Conservation (phyloP, 2,888 invertebrate genomes). For the Cabera pusaria region DNA sequence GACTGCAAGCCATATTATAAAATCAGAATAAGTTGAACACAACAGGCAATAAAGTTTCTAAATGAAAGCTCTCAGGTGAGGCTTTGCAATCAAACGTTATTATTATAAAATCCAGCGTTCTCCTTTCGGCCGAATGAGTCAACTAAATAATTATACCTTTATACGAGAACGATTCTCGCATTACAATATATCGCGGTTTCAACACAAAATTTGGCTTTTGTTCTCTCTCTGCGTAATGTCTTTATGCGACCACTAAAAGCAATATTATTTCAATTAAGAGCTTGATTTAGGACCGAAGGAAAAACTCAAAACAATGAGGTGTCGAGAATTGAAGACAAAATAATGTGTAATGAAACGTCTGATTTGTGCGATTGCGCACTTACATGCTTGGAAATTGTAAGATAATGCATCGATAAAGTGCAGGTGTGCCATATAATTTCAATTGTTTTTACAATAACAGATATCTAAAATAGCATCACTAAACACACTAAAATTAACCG, state of each 20-base stretch:
- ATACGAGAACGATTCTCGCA: slow-evolving; percentile 48
- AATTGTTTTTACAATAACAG: slow-evolving; percentile 3
- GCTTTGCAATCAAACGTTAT: slow-evolving; percentile 37
- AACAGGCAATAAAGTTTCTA: slow-evolving; percentile 18
- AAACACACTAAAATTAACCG: too few relatives aligned
- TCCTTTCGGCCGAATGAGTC: slow-evolving; percentile 53
- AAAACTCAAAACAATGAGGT: slow-evolving; percentile 78
- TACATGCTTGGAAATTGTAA: slow-evolving; percentile 38
- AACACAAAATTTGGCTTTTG: slow-evolving; percentile 73
- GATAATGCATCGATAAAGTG: slow-evolving; percentile 34
- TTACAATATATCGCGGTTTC: slow-evolving; percentile 72
- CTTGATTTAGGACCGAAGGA: slow-evolving; percentile 70
- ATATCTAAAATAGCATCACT: background rate
- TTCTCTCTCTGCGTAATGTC: slow-evolving; percentile 66
- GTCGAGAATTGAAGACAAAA: slow-evolving; percentile 65
- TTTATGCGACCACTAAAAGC: slow-evolving; percentile 71
- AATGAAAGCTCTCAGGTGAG: slow-evolving; percentile 39
- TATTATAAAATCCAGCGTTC: slow-evolving; percentile 46
- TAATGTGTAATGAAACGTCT: slow-evolving; percentile 68
- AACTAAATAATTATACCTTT: slow-evolving; percentile 59
- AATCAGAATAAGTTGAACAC: too few relatives aligned
- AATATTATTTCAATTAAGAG: slow-evolving; percentile 77
- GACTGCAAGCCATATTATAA: too few relatives aligned
- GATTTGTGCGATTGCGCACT: slow-evolving; percentile 56
- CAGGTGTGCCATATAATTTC: slow-evolving; percentile 30